phyloP scores from a whole-genome alignment of 2,888 invertebrate species.

The Brenthis daphne region DNA sequence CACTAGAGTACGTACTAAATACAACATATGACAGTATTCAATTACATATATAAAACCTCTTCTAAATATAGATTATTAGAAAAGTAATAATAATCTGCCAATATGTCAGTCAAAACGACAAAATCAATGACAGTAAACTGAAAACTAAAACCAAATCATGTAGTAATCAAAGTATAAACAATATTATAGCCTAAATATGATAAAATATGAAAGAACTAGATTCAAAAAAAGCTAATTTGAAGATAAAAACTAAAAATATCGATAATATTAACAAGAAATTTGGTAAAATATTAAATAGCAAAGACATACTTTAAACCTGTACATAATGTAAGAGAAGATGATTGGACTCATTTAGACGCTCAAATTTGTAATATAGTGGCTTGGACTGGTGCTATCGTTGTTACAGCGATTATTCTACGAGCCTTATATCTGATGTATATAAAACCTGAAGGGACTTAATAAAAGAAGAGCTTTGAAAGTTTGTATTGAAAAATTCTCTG shows the following conservation, averaged over 20 bases:
- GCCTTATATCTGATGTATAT: slow-evolving; percentile 55
- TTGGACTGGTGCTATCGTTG: slow-evolving; percentile 49
- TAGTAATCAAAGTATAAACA: neutral
- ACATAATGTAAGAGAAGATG: neutral
- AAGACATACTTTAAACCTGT: slow-evolving; percentile 15
- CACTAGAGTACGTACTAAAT: too few species aligned
- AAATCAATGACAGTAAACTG: neutral
- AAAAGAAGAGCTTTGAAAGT: neutral
- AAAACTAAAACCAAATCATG: neutral
- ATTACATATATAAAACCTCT: neutral
- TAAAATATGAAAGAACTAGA: slow-evolving; percentile 24
- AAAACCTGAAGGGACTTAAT: slow-evolving; percentile 46
- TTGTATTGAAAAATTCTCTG: neutral
- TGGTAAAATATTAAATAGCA: slow-evolving; percentile 11
- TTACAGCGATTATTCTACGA: slow-evolving; percentile 48
- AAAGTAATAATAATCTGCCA: slow-evolving; percentile 3
- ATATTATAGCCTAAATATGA: slow-evolving; percentile 15
- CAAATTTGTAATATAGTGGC: slow-evolving; percentile 41
- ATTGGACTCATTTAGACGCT: slow-evolving; percentile 19
- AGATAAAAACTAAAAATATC: neutral
- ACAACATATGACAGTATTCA: too few species aligned
- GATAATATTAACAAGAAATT: slow-evolving; percentile 10
- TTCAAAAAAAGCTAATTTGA: slow-evolving; percentile 3
- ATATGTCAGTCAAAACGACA: neutral
- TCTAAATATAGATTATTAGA: neutral